Conservation (phyloP, 2,797 vertebrate species). For the Alosa sapidissima region DNA sequence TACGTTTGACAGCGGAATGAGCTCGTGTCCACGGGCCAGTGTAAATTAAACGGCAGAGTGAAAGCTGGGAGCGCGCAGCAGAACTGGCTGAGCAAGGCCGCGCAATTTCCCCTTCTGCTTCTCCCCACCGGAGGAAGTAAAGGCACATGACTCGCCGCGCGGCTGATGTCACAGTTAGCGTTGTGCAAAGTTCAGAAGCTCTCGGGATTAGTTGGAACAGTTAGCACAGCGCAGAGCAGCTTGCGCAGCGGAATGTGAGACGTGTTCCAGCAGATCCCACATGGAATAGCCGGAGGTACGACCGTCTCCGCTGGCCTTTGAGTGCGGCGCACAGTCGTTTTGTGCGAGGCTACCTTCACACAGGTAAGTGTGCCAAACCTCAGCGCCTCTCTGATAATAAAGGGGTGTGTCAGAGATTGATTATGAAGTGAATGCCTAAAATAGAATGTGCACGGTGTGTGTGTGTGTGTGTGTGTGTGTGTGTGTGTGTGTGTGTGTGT, state of each 20-base stretch:
- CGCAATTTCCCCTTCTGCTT: constrained; percentile 72
- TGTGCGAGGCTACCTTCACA: background rate
- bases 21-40: background rate
- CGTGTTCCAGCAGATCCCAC: background rate
- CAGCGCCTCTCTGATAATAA: too few species aligned
- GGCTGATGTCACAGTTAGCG: constrained; percentile 65
- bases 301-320: background rate
- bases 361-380: background rate
- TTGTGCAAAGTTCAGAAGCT: constrained; percentile 73
- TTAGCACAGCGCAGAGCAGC: background rate
- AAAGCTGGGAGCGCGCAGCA: background rate
- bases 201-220: background rate
- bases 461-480: too few species aligned
- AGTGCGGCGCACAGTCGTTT: background rate
- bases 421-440: background rate
- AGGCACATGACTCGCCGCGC: constrained; percentile 73
- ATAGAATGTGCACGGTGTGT: background rate
- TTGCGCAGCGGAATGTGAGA: background rate
- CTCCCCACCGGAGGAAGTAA: constrained; percentile 66
- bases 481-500: background rate
- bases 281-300: background rate
- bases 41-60: background rate
- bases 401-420: background rate
- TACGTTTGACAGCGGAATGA: background rate
- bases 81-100: background rate